Evolutionary conservation across 2,888 invertebrate genomes (phyloP), one percentile per base, ranked within the genome.

Genomic region (Nomada hirtipes): DNA sequence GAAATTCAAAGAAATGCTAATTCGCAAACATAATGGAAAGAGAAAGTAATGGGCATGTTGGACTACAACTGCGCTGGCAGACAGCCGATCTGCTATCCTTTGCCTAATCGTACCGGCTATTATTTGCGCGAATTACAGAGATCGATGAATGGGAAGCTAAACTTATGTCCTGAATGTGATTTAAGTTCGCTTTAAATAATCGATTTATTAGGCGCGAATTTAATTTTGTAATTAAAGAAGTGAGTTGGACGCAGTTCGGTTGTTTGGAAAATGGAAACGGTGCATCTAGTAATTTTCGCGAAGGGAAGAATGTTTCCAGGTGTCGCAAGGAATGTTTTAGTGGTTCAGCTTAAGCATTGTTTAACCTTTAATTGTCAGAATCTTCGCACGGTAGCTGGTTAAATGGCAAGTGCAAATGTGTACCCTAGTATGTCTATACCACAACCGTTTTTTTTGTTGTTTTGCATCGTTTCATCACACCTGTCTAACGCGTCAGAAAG

Each of bases 401-500:
- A 80, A 80, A 77, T 77, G 79, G 77, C 79, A 77, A 80, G 61
- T 80, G 23, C 67, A 80, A 77, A 55, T 63, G 42, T 79, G 36
- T 55, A 70, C 65, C n/a, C n/a, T 18, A 7, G 18, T 47, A 57
- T 11, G 36, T 50, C 29, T 52, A 10, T 18, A 52, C 13, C 11
- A 52, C 57, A n/a, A 68, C 63, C 52, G 15, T 59, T 63, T 55
- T 73, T 44, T 18, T 2, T 36, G 9, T 36, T 36, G 36, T 36
- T 36, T 15, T 11, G 4, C 15, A 0, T 15, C 10, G 11, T 67
- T 53, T 55, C 52, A 3, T 53, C 15, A 15, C 23, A 2, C 13
- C 29, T 20, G 15, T 9, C 18, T 15, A 23, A 68, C 42, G 10
- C 11, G 10, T 2, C 26, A 65, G 26, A 11, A 52, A 20, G 26